Evolutionary conservation across 2,113 vertebrate genomes (phyloP).

Genomic region (Rhinichthys klamathensis): DNA sequence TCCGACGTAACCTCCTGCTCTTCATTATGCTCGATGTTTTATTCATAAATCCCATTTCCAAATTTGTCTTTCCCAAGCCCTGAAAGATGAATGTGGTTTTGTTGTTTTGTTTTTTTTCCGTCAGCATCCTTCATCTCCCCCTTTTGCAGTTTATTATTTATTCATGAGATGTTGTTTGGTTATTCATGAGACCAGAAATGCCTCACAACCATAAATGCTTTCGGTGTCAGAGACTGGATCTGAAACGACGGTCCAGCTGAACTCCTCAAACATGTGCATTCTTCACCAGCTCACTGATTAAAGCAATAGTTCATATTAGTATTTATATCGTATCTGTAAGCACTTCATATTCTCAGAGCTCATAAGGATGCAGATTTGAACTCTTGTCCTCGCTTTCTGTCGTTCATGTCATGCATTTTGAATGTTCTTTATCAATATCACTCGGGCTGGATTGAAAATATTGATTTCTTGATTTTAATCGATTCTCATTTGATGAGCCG

Average conservation of each 20-base stretch:
- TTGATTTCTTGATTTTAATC: no score
- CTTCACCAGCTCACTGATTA: not conserved
- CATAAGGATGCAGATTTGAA: no score
- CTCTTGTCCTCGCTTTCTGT: no score
- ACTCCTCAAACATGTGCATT: not conserved
- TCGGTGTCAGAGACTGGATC: slow-evolving; percentile 46
- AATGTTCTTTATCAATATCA: no score
- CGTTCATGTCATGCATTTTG: no score
- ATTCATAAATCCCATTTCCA: slow-evolving; percentile 78
- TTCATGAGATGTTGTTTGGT: slow-evolving; percentile 70
- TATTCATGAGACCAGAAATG: slow-evolving; percentile 75
- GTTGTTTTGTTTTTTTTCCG: slow-evolving; percentile 50
- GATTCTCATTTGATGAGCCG: no score
- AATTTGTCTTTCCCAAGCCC: slow-evolving; percentile 73
- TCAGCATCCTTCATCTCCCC: slow-evolving; percentile 41
- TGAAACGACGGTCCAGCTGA: not conserved
- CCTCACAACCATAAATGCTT: slow-evolving; percentile 62
- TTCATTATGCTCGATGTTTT: slow-evolving; percentile 76
- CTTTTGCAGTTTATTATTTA: slow-evolving; percentile 70
- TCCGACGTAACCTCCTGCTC: slow-evolving; percentile 71
- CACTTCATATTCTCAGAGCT: no score
- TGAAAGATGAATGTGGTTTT: slow-evolving; percentile 78
- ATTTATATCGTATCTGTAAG: no score
- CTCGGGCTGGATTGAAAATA: no score
- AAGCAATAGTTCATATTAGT: not conserved